These are phyloP conservation scores for Elaphurus davidianus DNA, from an alignment of 2,113 vertebrate genomes.

Conservation along the genomic window DNA sequence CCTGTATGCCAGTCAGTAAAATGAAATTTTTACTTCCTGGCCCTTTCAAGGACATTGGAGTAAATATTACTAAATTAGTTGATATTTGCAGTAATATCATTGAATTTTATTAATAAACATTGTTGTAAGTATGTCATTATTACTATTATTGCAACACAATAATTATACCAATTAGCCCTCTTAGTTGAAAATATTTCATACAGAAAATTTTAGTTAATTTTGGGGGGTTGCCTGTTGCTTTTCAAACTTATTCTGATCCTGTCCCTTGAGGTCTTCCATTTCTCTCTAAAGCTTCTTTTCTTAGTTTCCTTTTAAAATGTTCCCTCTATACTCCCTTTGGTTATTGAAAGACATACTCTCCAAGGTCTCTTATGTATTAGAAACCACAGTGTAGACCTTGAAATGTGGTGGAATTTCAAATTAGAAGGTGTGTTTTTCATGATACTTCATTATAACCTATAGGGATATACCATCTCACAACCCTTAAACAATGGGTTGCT, in stretches of 20 bases:
- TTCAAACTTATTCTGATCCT: not conserved
- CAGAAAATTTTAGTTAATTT: not conserved
- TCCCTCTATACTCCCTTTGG: not conserved
- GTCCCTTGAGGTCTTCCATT: not conserved
- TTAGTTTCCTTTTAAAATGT: not conserved
- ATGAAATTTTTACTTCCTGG: not conserved
- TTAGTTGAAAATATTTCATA: not conserved
- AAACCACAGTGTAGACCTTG: not conserved
- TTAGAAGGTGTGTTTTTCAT: not conserved
- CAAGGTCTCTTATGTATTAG: not conserved
- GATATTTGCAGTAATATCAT: not conserved
- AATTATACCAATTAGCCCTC: not conserved
- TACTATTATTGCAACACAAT: not conserved
- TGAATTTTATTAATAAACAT: not conserved
- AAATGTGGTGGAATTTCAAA: not conserved
- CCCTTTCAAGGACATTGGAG: not conserved
- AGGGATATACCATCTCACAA: not conserved
- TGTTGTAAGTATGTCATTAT: not conserved
- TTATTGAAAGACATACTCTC: not conserved
- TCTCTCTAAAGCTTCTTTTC: not conserved
- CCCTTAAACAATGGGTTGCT: not conserved
- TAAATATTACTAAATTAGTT: not conserved
- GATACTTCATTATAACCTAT: not conserved
- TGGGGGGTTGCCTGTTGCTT: not conserved
- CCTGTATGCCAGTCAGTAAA: not conserved